phyloP scores from a whole-genome alignment of 2,797 vertebrate species.

The Phoxinus dragarum region DNA sequence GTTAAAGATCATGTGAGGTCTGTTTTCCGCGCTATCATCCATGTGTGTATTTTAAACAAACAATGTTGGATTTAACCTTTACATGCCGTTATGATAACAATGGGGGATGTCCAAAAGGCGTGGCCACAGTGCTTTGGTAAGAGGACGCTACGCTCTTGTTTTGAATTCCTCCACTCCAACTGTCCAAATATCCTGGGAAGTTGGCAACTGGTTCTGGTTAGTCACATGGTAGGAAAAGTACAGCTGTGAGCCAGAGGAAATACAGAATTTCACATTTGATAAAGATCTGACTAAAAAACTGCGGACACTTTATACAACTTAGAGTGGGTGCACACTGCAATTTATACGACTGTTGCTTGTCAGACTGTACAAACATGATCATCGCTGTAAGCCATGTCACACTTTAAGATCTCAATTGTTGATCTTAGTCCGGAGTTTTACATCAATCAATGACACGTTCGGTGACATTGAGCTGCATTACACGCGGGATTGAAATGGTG shows the following conservation, averaged over 20 bases:
- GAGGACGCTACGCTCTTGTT: slow-evolving; percentile 71
- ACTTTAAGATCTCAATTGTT: too few species aligned
- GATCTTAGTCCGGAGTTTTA: too few species aligned
- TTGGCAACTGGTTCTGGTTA: background rate
- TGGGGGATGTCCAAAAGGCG: slow-evolving; percentile 22
- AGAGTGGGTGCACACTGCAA: too few species aligned
- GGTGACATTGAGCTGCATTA: too few species aligned
- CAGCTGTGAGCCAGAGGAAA: slow-evolving; percentile 27
- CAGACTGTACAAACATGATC: too few species aligned
- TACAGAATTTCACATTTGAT: slow-evolving; percentile 14
- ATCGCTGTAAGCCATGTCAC: too few species aligned
- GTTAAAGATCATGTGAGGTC: slow-evolving; percentile 65
- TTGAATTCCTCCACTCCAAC: slow-evolving; percentile 79
- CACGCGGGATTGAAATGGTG: too few species aligned
- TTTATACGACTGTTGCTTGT: too few species aligned
- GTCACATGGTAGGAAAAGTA: slow-evolving; percentile 62
- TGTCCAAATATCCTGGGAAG: slow-evolving; percentile 72
- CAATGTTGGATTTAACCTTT: slow-evolving; percentile 73
- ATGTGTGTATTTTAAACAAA: slow-evolving; percentile 77
- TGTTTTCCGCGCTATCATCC: slow-evolving; percentile 68
- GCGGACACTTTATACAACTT: background rate
- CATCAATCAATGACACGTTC: too few species aligned
- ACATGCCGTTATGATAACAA: slow-evolving; percentile 77
- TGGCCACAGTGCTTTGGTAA: slow-evolving; percentile 39
- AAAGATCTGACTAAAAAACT: background rate